Base-by-base conservation (phyloP, 2,113 vertebrate species). In the Notothenia coriiceps region DNA sequence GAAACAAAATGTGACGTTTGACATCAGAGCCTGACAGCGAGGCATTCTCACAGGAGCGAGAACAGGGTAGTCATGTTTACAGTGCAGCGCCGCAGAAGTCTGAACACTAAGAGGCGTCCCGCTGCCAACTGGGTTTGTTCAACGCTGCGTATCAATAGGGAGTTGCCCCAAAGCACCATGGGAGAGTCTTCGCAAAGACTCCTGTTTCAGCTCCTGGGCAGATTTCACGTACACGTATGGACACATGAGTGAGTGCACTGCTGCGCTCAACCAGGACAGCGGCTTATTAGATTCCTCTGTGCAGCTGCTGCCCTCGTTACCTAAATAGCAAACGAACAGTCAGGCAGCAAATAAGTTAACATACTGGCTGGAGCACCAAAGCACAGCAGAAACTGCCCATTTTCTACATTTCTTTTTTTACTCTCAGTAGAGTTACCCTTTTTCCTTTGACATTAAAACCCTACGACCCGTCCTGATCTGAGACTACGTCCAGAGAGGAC, bases 111-210 rank as follows among this genome's bases (percentile, higher is more conserved):
- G 54, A 11, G 22, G 43, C 70, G 63, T 33, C 79, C 77, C 54
- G 7, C 80, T 69, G 47, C 62, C 6, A 13, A 70, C 60, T 3
- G 18, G 60, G 43, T 85, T 84, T 80, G 73, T 87, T 86, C 63
- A 20, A 75, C 60, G 46, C 25, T 9, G 20, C 10, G 46, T 87
- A 69, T 92, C 85, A 91, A 88, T 84, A 89, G 83, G 75, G 90
- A 89, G 85, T 81, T 82, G 86, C 90, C 90, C 89, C 79, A 85
- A 92, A 92, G 92, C 94, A 93, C 91, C 92, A 75, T 69, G 64
- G 64, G 77, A 60, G n/a, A 77, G 80, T 71, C 84, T 83, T 77
- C 17, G 44, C 25, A 66, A 77, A 80, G 62, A 86, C 82, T 63
- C 54, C 43, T 49, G 14, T 61, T 83, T 82, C 71, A 68, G 77